Percentiles rank a stretch among this genome's conserved stretches.
Evolutionary conservation across 2,888 invertebrate species (phyloP).

Genomic region (Dichetophora obliterata): DNA sequence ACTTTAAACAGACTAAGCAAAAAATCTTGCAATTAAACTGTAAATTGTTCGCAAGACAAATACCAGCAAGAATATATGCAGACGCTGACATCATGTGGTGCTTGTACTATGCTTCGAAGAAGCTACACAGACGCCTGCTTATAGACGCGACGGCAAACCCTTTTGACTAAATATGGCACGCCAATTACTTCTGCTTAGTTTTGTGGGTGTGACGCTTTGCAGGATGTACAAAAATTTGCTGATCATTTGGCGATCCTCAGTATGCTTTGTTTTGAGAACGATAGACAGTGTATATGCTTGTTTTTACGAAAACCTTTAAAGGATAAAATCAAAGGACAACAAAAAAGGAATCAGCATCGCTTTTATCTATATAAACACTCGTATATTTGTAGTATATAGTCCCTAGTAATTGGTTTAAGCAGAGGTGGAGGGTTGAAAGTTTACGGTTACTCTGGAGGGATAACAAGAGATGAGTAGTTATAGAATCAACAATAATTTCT

Average conservation of each 20-base stretch:
- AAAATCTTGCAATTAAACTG: conserved; percentile 25
- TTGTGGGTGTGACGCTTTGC: conserved; percentile 45
- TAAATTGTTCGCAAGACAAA: neutral
- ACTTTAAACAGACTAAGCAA: neutral
- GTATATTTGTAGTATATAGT: conserved; percentile 7
- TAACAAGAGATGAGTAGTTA: conserved; percentile 62
- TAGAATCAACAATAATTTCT: conserved; percentile 53
- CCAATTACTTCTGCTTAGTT: conserved; percentile 28
- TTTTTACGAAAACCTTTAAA: conserved; percentile 8
- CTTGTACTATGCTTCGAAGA: neutral
- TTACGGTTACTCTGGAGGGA: conserved; percentile 59
- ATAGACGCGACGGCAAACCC: conserved; percentile 10
- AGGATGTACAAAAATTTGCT: conserved; percentile 39
- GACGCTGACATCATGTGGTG: conserved; percentile 7
- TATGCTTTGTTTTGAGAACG: conserved; percentile 51
- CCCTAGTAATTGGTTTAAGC: conserved; percentile 27
- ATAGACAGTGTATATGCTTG: conserved; percentile 60
- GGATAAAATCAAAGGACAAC: conserved; percentile 25
- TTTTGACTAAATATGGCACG: conserved; percentile 27
- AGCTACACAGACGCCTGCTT: conserved; percentile 1
- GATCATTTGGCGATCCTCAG: conserved; percentile 25
- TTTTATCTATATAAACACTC: no score
- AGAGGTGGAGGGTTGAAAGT: conserved; percentile 54
- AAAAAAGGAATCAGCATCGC: conserved; percentile 30
- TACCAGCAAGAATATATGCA: conserved; percentile 1